Evolutionary conservation across 2,797 vertebrate species (phyloP), one percentile per base, ranked within the genome.

Genomic region (Myotis daubentonii): DNA sequence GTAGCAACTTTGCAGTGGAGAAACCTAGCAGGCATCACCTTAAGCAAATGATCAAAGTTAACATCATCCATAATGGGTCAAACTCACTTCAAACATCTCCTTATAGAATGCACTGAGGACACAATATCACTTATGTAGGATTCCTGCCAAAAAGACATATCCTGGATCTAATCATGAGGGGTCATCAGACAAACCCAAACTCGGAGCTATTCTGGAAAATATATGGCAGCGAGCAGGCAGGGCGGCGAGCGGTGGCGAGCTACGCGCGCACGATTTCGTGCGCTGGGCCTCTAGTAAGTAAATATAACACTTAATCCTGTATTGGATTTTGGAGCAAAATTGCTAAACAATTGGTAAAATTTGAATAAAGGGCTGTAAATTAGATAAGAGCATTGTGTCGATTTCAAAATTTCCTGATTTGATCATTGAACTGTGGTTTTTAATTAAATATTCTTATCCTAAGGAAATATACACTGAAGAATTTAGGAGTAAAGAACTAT

Each of bases 1-100:
- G 41, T 20, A 30, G 22, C 49, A 71, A 65, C 70, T 94, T 65
- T 83, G 20, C 12, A 91, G 49, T 71, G 19, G 13, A 82, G 51
- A 89, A 87, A 82, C 62, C 75, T 82, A 30, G 76, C 62, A 93
- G 75, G 57, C 19, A 82, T n/a, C 36, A 82, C 60, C 76, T 80
- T 62, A 87, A 87, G 41, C 82, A 53, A 93, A 38, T 82, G 49
- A 72, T 51, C 16, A 62, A 87, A 88, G 71, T 49, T 71, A 78
- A 20, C 10, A 16, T 70, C 78, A 28, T 75, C 44, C 38, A 38
- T 88, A 84, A 83, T 70, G n/a, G 74, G 44, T 74, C 66, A 80
- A 87, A 76, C 44, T 47, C 44, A 83, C 25, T 65, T 53, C 55
- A 15, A 62, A 47, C 38, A 2, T 33, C 41, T 87, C 65, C 36